Percentiles rank a stretch among this genome's conserved stretches.
Conservation (phyloP, 2,113 vertebrate species). For the Microtus pennsylvanicus region DNA sequence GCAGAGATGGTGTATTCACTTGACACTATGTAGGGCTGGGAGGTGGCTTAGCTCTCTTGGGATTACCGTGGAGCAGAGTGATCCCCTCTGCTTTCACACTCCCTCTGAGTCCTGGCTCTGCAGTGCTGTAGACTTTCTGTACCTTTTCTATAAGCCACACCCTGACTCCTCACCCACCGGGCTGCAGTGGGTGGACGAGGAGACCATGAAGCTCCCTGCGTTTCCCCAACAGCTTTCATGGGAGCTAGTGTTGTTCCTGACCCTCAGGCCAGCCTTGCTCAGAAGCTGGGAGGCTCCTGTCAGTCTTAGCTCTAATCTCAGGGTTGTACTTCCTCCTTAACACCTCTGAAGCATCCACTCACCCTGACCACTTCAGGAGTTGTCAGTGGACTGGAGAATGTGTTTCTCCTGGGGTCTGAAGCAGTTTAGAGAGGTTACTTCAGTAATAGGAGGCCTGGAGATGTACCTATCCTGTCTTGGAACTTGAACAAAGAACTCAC, state of each 20-base stretch:
- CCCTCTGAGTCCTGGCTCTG: background rate
- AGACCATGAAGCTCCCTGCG: accelerated
- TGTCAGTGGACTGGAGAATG: no score
- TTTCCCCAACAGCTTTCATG: background rate
- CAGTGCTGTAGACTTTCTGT: accelerated
- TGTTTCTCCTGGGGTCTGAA: background rate
- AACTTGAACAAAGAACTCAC: background rate
- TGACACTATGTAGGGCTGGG: background rate
- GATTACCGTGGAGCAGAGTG: background rate
- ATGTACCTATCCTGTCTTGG: background rate
- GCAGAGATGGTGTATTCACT: background rate
- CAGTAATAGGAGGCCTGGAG: background rate
- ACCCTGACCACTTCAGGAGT: background rate
- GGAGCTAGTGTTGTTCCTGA: no score
- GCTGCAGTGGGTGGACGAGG: accelerated
- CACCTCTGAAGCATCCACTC: background rate
- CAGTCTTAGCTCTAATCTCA: background rate
- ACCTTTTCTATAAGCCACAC: accelerated
- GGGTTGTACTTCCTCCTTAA: background rate
- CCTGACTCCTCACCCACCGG: background rate
- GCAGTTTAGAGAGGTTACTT: background rate
- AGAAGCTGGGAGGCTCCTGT: background rate
- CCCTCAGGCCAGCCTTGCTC: background rate
- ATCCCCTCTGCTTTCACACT: background rate
- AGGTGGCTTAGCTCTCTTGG: background rate